Base-by-base conservation (phyloP, 37 sponge, comb jelly and placozoan species). In the Beroe ovata region DNA sequence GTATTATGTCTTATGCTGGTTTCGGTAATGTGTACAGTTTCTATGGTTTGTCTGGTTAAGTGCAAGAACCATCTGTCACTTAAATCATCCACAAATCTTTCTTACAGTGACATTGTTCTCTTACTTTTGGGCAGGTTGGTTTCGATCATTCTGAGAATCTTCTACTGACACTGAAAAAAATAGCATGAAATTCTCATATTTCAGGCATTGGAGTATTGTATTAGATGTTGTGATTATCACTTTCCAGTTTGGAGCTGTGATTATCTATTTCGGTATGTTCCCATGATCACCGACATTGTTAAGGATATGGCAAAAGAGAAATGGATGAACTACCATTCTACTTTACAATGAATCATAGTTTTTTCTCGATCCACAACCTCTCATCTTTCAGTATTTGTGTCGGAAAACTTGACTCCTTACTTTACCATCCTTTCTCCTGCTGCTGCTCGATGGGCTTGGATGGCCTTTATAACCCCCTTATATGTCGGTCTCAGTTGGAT, bases 401-500 rank as follows among this genome's bases (percentile, higher is more conserved):
- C 84, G 1, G 84, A 77, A 54, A 77, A 77, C 54, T 22, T 77
- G 54, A 77, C 84, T 1, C 84, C 84, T 1, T 77, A 25, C 54
- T 42, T 77, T 28, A 14, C 38, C 22, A 77, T 33, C 22, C 35
- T 77, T 25, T 39, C 42, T 36, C 22, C 84, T 6, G 21, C 38
- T 1, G 35, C 54, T 4, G 41, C 84, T n/a, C 21, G 84, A 1
- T 77, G 42, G 42, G 35, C 26, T 20, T 77, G 41, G 84, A 37
- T 77, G 84, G 47, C 20, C 28, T 77, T 39, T 19, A 41, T 77
- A 3, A 35, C 84, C 23, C 84, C 84, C 23, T 21, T 77, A 3
- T 77, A 77, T 29, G 41, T 77, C 54, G 84, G 47, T 40, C 84
- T 77, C 23, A 77, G 84, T 54, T 77, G 84, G 84, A 77, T 77